Evolutionary conservation across 2,888 invertebrate genomes (phyloP).

Genomic region (Lapara coniferarum): DNA sequence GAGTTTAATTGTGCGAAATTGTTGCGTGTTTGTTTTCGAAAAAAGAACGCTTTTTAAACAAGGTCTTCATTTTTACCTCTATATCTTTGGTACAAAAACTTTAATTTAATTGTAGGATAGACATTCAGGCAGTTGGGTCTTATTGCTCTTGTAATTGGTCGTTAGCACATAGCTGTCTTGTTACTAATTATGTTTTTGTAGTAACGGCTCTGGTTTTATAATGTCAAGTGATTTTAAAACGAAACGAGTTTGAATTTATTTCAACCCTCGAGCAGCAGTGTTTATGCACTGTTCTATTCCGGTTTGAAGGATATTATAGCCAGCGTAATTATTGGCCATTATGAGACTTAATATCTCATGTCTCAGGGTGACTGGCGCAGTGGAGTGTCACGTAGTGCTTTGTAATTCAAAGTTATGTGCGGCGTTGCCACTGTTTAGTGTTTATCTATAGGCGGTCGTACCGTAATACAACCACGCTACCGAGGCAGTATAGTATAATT

Average conservation of each 20-base stretch:
- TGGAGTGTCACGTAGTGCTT: no score
- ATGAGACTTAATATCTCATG: no score
- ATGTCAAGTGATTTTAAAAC: constrained; percentile 2
- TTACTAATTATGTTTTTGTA: constrained; percentile 32
- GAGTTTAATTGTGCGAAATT: constrained; percentile 76
- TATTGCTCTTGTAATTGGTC: constrained; percentile 44
- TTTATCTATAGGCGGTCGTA: no score
- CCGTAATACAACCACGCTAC: no score
- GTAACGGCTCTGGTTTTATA: constrained; percentile 27
- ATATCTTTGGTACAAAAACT: constrained; percentile 20
- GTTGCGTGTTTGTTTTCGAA: constrained; percentile 69
- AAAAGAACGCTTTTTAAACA: constrained; percentile 31
- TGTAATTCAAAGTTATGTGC: no score
- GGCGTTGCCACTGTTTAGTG: no score
- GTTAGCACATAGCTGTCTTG: constrained; percentile 39
- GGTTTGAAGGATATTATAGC: no score
- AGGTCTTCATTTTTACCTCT: constrained; percentile 22
- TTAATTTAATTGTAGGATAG: constrained; percentile 20
- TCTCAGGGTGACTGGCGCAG: no score
- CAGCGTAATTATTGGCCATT: no score
- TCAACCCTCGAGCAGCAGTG: no score
- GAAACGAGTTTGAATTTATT: not conserved
- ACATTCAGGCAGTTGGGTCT: constrained; percentile 26
- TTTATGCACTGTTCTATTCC: no score
- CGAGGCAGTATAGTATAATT: no score